Percentiles rank a stretch among this genome's conserved stretches.
Evolutionary conservation across 2,797 vertebrate species (phyloP).

Genomic region (Petrocephalus sullivani): DNA sequence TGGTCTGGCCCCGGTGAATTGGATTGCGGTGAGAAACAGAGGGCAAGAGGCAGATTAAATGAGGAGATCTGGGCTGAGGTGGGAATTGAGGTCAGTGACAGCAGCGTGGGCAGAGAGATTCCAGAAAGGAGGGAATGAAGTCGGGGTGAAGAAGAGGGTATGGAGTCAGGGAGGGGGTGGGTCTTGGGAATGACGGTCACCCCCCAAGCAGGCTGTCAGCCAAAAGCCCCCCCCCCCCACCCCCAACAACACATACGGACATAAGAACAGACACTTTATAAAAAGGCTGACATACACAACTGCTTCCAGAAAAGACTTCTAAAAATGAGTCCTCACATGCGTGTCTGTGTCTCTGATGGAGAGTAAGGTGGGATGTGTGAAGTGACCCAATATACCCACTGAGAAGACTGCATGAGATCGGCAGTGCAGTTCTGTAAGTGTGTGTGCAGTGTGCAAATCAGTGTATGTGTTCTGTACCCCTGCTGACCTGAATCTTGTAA

Average conservation of each 20-base stretch:
- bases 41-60: conserved; percentile 54
- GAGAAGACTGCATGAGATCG: not conserved
- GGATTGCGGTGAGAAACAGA: conserved; percentile 54
- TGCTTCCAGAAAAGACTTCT: too few species aligned
- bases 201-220: conserved; percentile 39
- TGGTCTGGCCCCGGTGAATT: conserved; percentile 43
- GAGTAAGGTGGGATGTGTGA: not conserved
- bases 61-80: conserved; percentile 56
- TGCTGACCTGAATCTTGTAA: not conserved
- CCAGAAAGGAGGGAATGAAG: conserved; percentile 27
- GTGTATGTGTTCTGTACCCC: not conserved
- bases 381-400: not conserved
- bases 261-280: too few species aligned
- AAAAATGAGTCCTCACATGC: too few species aligned
- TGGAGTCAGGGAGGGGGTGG: not conserved
- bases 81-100: conserved; percentile 17
- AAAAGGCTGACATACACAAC: too few species aligned
- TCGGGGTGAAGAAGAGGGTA: conserved; percentile 11
- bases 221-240: not conserved
- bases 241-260: conserved; percentile 24
- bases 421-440: not conserved
- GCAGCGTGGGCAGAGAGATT: not conserved
- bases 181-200: not conserved
- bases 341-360: not conserved
- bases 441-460: not conserved